Evolutionary conservation across 30 jellyfish, hydroid and myxozoan genomes (phyloP), one percentile per base, ranked within the genome.

Genomic region (Cassiopea andromeda): DNA sequence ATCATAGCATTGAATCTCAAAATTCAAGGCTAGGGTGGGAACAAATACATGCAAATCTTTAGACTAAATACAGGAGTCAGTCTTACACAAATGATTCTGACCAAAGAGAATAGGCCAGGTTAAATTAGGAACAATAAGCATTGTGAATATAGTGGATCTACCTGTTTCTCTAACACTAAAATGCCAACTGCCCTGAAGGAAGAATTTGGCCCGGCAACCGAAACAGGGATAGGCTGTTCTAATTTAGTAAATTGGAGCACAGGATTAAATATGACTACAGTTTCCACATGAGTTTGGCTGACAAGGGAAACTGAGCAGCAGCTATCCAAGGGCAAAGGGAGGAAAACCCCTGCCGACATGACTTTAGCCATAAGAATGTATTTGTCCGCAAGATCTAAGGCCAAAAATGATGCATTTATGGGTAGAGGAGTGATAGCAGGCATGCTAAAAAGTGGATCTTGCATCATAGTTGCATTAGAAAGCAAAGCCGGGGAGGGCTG

Each of bases 41-140:
- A 85, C 72, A 85, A 45, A 60, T 10, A 85, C 93, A 44, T 57
- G 73, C 45, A 85, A 74, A 45, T 73, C 87, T 10, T 67, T 45
- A 45, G 87, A 84, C 38, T 27, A 27, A 27, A 84, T 85, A 44
- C 69, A 54, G 10, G 93, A 87, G 59, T 85, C 87, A 10, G 93
- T 85, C 38, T 48, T 44, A 45, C 81, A 87, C 86, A 85, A 75
- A 71, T 85, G 93, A 85, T 85, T 85, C 60, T 85, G 93, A 14
- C 93, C 87, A 85, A 85, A 85, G 69, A 73, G 46, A 60, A 85
- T 85, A 85, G 87, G 87, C 93, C 73, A 64, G 93, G 13, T 76
- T 27, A 86, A 86, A 17, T 86, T 14, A 12, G 83, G 93, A 1
- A 86, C 93, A 44, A 74, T 89, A 14, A 74, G 83, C 89, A 75